Evolutionary conservation across 2,888 invertebrate genomes (phyloP).

Genomic region (Oligia strigilis): DNA sequence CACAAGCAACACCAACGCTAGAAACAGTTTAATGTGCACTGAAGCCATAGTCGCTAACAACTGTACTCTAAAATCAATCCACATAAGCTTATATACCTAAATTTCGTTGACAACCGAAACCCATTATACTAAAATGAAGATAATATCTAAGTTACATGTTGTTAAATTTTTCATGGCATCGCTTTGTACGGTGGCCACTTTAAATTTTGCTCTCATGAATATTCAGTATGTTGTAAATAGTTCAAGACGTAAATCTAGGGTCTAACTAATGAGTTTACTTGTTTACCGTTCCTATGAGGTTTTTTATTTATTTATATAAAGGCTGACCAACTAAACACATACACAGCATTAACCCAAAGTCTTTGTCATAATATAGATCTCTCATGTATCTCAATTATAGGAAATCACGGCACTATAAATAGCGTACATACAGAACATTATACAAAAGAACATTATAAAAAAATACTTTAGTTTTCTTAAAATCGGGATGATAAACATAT

Average conservation of each 20-base stretch:
- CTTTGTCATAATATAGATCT: background rate
- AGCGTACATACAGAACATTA: background rate
- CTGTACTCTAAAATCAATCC: constrained; percentile 45
- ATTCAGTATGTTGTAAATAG: constrained; percentile 60
- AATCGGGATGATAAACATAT: no score
- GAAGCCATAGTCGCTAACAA: constrained; percentile 66
- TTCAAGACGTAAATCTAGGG: constrained; percentile 31
- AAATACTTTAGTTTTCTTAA: background rate
- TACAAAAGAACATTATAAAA: background rate
- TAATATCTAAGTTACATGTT: constrained; percentile 57
- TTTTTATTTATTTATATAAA: background rate
- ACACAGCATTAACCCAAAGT: background rate
- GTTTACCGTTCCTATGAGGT: background rate
- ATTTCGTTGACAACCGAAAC: constrained; percentile 56
- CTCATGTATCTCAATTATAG: background rate
- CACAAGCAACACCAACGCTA: constrained; percentile 65
- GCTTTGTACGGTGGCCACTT: constrained; percentile 57
- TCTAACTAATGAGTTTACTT: background rate
- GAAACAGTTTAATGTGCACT: constrained; percentile 62
- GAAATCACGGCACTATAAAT: background rate
- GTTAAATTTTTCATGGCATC: constrained; percentile 61
- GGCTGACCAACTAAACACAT: background rate
- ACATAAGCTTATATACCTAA: constrained; percentile 64
- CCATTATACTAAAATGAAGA: constrained; percentile 38
- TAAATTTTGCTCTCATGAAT: constrained; percentile 66